Base-by-base conservation (phyloP, 2,113 vertebrate genomes). In the Protomyctophum bolini region DNA sequence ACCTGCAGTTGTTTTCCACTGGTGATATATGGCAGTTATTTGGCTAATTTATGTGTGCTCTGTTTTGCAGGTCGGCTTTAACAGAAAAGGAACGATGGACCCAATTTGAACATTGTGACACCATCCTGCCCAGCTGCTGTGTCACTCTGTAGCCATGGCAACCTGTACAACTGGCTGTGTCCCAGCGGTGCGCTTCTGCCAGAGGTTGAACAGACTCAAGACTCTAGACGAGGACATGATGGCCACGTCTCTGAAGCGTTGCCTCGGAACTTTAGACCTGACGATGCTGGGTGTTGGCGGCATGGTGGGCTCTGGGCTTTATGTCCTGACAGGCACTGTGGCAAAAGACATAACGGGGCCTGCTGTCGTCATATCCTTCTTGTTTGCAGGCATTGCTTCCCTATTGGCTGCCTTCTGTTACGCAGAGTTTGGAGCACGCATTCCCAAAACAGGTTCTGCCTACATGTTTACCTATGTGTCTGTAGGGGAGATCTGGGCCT, bases 381-480 rank as follows among this genome's bases (percentile, higher is more conserved):
- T 94, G 10, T 90, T 98, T 0, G 98, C 97, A 0, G 97, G 96
- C 6, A 72, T 97, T 7, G 96, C 96, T 11, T 98, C 97, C 0
- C 90, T 99, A 33, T 84, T 99, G 87, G 97, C 97, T 0, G 97
- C 97, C 54, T 93, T 99, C 62, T 98, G 97, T 85, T 99, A 98
- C 0, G 97, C 98, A 0, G 98, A 99, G 85, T 98, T 99, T 59
- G 97, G 97, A 4, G 97, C 97, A 0, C 94, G 95, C 0, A 95
- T 99, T 46, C 98, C 97, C 52, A 96, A 96, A 85, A 97, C 95
- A 0, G 98, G 97, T 63, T 99, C 98, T 1, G 98, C 97, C 46
- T 99, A 99, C 83, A 96, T 99, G 94, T 99, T 98, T 88, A 99
- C 98, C 1, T 98, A 98, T 0, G 94, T 99, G 58, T 98, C 96